Base-by-base conservation (phyloP, 2,797 vertebrate genomes). In the Phrynocephalus guinanensis region DNA sequence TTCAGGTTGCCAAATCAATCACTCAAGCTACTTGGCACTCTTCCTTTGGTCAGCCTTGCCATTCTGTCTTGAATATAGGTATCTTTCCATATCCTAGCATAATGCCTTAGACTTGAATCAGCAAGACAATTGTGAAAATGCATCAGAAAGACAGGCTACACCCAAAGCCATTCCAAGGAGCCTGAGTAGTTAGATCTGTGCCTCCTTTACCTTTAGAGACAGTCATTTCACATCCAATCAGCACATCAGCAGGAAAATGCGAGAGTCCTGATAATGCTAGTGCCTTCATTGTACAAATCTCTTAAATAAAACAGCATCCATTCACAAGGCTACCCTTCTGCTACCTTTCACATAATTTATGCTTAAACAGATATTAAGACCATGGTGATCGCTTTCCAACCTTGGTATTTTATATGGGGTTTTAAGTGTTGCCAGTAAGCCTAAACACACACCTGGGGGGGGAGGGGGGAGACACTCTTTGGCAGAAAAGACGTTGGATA, bases 401-500 rank as follows among this genome's bases (percentile, higher is more conserved):
- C 20, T 13, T 88, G 83, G 18, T 87, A 81, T 86, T 84, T 87
- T 24, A 6, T n/a, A 86, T 89, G 52, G 63, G 50, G 0, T 78
- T 0, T 75, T 77, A 50, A 15, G 79, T 60, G 86, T 1, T 84
- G 30, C 83, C 66, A 83, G 60, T 44, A 88, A 67, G 68, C 83
- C 87, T 89, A 71, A 33, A 90, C 86, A 84, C n/a, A 84, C 90
- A 56, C 75, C 38, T 44, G 44, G 70, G 33, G 33, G 33, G 33
- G 33, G 33, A 33, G 33, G 33, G 33, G 90, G 50, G 16, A 67
- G 20, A 56, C n/a, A 33, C 33, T 73, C 38, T 24, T 56, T 22
- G 60, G 63, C 6, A 84, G 83, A 92, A 81, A 48, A 93, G 87
- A 77, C 82, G 90, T 86, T 72, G 77, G 87, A 1, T 24, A n/a